phyloP scores from a whole-genome alignment of 2,888 invertebrate species.

The Platerodrilus igneus region DNA sequence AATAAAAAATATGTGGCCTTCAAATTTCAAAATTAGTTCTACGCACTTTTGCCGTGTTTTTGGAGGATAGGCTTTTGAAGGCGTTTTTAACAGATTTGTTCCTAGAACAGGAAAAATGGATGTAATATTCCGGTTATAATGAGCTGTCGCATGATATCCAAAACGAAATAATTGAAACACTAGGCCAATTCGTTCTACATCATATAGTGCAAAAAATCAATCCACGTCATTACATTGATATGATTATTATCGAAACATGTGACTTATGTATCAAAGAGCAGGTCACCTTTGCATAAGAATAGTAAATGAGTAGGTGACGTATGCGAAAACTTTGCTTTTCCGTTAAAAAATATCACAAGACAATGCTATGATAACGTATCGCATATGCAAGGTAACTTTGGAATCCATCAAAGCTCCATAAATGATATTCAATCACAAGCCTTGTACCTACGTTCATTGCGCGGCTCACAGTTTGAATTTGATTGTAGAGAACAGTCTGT shows the following conservation, averaged over 20 bases:
- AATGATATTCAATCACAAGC: slow-evolving; percentile 1
- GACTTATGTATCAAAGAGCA: slow-evolving; percentile 1
- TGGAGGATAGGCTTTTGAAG: no score
- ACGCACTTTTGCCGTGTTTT: no score
- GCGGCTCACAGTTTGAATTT: no score
- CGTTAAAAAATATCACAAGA: not conserved
- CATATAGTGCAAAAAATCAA: slow-evolving; percentile 1
- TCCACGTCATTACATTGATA: not conserved
- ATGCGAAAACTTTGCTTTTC: not conserved
- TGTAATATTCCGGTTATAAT: no score
- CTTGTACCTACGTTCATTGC: not conserved
- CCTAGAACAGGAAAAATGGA: no score
- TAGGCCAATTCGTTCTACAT: no score
- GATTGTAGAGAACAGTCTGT: not conserved
- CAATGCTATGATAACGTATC: slow-evolving; percentile 1
- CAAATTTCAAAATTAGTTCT: no score
- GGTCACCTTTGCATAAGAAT: not conserved
- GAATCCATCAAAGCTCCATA: slow-evolving; percentile 1
- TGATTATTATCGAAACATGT: not conserved
- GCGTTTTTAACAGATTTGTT: no score
- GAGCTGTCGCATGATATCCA: no score
- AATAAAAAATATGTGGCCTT: no score
- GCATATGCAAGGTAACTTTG: not conserved
- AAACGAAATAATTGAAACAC: no score
- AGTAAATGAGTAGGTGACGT: not conserved